phyloP scores from a whole-genome alignment of 1,140 invertebrate genomes.

The Mesaphorura yosii region DNA sequence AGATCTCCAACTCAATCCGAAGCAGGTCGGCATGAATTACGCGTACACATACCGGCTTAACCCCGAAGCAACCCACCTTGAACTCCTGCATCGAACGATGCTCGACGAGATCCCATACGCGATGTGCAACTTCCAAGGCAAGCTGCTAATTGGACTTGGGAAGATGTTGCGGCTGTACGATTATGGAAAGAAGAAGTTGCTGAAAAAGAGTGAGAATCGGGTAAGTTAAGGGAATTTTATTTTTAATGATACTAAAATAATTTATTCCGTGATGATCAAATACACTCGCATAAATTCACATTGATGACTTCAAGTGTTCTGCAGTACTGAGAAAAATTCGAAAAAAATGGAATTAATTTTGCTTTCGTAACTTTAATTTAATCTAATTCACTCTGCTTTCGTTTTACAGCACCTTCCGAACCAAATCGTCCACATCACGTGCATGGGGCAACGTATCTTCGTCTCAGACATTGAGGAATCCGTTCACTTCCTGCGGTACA shows the following conservation, averaged over 20 bases:
- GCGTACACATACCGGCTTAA: slow-evolving; percentile 68
- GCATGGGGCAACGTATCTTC: slow-evolving; percentile 84
- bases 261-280: slow-evolving; percentile 5
- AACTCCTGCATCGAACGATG: slow-evolving; percentile 86
- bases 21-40: slow-evolving; percentile 63
- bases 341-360: too few relatives aligned
- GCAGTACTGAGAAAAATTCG: slow-evolving; percentile 20
- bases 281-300: slow-evolving; percentile 9
- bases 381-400: not conserved
- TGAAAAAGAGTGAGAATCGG: slow-evolving; percentile 98
- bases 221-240: slow-evolving; percentile 38
- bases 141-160: slow-evolving; percentile 83
- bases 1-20: slow-evolving; percentile 78
- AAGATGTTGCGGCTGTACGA: slow-evolving; percentile 87
- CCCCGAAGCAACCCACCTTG: slow-evolving; percentile 60
- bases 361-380: not conserved
- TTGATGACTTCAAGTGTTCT: slow-evolving; percentile 22
- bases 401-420: slow-evolving; percentile 90
- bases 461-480: slow-evolving; percentile 96
- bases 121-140: slow-evolving; percentile 81
- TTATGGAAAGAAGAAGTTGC: slow-evolving; percentile 89
- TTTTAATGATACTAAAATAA: too few relatives aligned
- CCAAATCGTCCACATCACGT: slow-evolving; percentile 82
- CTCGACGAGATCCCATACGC: slow-evolving; percentile 86
- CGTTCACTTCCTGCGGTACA: slow-evolving; percentile 91